Percentiles rank a stretch among this genome's conserved stretches.
phyloP scores from a whole-genome alignment of 2,113 vertebrate genomes.

The Motacilla tschutschensis region DNA sequence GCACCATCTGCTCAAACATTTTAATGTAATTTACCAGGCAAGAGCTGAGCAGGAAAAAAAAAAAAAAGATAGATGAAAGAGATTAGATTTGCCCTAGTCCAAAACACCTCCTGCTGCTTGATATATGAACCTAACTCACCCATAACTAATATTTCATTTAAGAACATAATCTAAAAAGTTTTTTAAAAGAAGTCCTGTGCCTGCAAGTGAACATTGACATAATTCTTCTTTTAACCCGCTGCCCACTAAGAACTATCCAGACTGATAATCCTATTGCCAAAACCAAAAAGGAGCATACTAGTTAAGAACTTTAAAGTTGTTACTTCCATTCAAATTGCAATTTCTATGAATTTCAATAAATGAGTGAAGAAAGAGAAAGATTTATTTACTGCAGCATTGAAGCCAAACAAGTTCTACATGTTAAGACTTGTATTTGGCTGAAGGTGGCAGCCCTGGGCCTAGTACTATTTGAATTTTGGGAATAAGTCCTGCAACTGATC shows the following conservation, averaged over 20 bases:
- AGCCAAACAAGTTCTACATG: not conserved
- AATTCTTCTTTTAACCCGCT: conserved; percentile 7
- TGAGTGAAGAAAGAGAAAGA: not conserved
- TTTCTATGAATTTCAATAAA: not conserved
- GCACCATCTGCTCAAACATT: conserved; percentile 55
- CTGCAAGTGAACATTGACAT: conserved; percentile 8
- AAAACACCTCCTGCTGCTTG: conserved; percentile 20
- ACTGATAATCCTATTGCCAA: not conserved
- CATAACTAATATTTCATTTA: conserved; percentile 36
- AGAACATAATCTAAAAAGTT: not conserved
- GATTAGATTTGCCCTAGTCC: conserved; percentile 34
- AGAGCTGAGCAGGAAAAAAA: not conserved
- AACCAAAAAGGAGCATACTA: not conserved
- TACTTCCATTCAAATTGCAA: not conserved
- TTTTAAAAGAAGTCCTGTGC: not conserved
- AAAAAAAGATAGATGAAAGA: not conserved
- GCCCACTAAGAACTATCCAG: not conserved
- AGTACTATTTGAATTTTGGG: not conserved
- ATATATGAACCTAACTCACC: conserved; percentile 41
- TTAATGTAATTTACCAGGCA: conserved; percentile 53
- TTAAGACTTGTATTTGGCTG: conserved; percentile 6
- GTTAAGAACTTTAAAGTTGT: not conserved
- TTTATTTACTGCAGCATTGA: not conserved
- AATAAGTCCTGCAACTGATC: not conserved
- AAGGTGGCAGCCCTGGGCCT: conserved; percentile 35